A percentile compares a stretch with the other conserved stretches of the same genome.
phyloP scores from a whole-genome alignment of 2,888 invertebrate species.

The Agriotes lineatus region DNA sequence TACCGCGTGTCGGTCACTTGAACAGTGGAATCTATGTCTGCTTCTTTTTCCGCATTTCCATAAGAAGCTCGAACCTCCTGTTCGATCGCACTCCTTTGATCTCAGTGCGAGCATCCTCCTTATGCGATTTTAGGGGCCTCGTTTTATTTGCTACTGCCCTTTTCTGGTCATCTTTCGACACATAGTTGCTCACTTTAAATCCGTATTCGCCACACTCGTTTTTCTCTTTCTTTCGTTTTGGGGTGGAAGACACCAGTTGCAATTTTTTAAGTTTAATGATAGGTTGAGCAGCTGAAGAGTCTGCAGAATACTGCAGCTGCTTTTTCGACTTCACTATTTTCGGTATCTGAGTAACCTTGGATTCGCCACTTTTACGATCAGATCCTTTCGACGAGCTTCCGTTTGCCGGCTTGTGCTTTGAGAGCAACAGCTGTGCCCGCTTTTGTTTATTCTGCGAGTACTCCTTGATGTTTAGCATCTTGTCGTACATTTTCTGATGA shows the following conservation, averaged over 20 bases:
- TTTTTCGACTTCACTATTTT: background rate
- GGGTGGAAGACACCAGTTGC: slow-evolving; percentile 12
- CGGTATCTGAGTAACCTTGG: too few species aligned
- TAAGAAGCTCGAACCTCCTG: slow-evolving; percentile 78
- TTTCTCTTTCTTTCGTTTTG: background rate
- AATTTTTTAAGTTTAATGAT: slow-evolving; percentile 15
- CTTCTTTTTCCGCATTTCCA: slow-evolving; percentile 72
- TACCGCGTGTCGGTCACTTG: too few species aligned
- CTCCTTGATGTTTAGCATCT: slow-evolving; percentile 78
- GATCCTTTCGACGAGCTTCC: background rate
- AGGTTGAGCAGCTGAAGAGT: background rate
- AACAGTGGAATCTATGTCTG: too few species aligned
- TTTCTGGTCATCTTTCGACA: slow-evolving; percentile 48
- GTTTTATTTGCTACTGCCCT: slow-evolving; percentile 53
- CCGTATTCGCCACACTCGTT: slow-evolving; percentile 48
- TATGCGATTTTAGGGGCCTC: slow-evolving; percentile 43
- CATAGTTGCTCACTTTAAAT: slow-evolving; percentile 46
- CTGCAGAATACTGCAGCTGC: background rate
- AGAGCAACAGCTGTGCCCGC: slow-evolving; percentile 65
- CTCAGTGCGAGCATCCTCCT: slow-evolving; percentile 59
- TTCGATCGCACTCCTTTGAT: slow-evolving; percentile 79
- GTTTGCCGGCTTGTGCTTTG: slow-evolving; percentile 53
- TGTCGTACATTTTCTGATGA: slow-evolving; percentile 74
- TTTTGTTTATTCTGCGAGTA: slow-evolving; percentile 68
- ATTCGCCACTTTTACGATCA: slow-evolving; percentile 8